Evolutionary conservation across 2,113 vertebrate species (phyloP).

Genomic region (Gasterosteus aculeatus): DNA sequence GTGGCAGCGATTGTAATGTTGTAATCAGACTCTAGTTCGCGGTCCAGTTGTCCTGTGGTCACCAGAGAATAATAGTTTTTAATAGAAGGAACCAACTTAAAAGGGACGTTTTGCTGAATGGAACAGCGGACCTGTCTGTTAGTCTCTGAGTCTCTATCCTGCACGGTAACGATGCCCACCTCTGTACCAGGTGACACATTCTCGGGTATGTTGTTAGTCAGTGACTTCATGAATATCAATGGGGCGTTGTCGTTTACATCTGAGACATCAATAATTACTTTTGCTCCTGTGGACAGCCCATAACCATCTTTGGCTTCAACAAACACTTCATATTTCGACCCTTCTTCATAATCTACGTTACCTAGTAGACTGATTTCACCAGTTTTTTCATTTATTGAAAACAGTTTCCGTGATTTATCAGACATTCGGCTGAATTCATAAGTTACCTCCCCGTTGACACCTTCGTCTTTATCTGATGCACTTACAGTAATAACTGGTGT

Average conservation of each 20-base stretch:
- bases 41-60: no score
- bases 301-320: constrained; percentile 78
- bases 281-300: constrained; percentile 58
- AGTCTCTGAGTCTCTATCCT: constrained; percentile 71
- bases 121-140: constrained; percentile 63
- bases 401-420: constrained; percentile 30
- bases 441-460: constrained; percentile 58
- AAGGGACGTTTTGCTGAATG: constrained; percentile 53
- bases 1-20: no score
- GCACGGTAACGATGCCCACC: constrained; percentile 70
- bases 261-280: constrained; percentile 63
- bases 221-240: constrained; percentile 69
- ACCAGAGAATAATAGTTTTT: no score
- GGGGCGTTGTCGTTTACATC: constrained; percentile 85
- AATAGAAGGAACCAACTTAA: constrained; percentile 61
- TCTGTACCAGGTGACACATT: constrained; percentile 72
- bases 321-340: constrained; percentile 39
- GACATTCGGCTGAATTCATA: constrained; percentile 65
- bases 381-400: constrained; percentile 49
- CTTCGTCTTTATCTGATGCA: constrained; percentile 80
- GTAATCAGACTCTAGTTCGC: no score
- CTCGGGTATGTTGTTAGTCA: constrained; percentile 69
- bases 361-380: constrained; percentile 50
- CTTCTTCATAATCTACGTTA: constrained; percentile 73
- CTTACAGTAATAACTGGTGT: constrained; percentile 73